phyloP scores from a whole-genome alignment of 2,113 vertebrate genomes.

The Kryptolebias marmoratus region DNA sequence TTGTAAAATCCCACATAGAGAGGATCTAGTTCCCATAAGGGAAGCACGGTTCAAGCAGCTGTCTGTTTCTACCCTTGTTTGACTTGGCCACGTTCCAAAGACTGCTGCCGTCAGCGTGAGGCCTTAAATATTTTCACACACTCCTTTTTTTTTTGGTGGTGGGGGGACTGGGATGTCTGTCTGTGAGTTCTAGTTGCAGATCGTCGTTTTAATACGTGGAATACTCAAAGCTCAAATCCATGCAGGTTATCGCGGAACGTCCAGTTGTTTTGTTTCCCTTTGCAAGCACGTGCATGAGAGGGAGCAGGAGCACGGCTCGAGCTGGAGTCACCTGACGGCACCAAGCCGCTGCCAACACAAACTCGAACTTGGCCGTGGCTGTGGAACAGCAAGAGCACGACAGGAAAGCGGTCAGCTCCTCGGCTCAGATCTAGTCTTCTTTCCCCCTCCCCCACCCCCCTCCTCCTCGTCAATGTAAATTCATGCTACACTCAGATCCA shows the following conservation, averaged over 20 bases:
- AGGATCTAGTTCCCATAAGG: constrained; percentile 49
- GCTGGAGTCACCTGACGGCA: constrained; percentile 55
- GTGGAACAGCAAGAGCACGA: constrained; percentile 55
- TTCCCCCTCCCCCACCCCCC: neutral
- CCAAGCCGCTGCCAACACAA: constrained; percentile 71
- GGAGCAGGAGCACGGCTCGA: constrained; percentile 49
- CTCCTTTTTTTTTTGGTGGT: neutral
- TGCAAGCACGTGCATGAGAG: constrained; percentile 9
- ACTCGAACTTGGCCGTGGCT: constrained; percentile 72
- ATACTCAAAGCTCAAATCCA: neutral
- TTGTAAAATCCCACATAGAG: no score
- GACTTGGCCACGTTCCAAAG: constrained; percentile 51
- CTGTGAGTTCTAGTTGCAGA: constrained; percentile 11
- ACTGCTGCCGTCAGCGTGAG: constrained; percentile 49
- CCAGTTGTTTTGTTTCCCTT: neutral
- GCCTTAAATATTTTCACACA: constrained; percentile 57
- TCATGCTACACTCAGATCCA: constrained; percentile 31
- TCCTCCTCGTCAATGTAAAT: constrained; percentile 8
- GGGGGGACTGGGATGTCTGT: constrained; percentile 10
- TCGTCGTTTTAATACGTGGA: constrained; percentile 21
- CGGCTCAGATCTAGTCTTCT: constrained; percentile 28
- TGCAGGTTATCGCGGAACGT: constrained; percentile 7
- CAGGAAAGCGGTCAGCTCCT: constrained; percentile 57
- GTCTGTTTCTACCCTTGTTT: constrained; percentile 55
- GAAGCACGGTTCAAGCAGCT: constrained; percentile 35